These are phyloP conservation scores for Bufo bufo DNA, from an alignment of 2,113 vertebrate genomes.

Conservation along the genomic window DNA sequence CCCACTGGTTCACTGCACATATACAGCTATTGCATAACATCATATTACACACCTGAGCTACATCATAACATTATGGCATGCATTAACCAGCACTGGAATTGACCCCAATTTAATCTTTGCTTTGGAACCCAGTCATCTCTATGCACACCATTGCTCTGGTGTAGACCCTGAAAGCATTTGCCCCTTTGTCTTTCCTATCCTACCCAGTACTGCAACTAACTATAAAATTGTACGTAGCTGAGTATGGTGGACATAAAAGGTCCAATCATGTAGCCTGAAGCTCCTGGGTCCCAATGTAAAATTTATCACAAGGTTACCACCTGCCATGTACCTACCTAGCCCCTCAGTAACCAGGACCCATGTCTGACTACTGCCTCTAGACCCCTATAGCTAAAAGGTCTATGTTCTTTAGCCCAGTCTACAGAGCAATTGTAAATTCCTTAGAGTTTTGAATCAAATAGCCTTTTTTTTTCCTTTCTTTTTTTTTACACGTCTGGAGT, in stretches of 20 bases:
- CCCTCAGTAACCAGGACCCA: neutral
- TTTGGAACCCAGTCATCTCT: neutral
- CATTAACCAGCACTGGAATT: no score
- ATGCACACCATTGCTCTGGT: neutral
- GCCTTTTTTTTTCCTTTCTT: neutral
- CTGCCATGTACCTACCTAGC: neutral
- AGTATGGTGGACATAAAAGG: neutral
- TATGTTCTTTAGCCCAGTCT: no score
- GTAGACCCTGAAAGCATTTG: neutral
- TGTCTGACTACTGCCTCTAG: neutral
- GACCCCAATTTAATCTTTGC: no score
- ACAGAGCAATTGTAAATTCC: neutral
- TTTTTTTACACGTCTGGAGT: neutral
- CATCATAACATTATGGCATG: no score
- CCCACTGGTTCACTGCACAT: no score
- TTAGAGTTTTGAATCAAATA: slow-evolving; percentile 9
- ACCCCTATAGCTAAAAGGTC: neutral
- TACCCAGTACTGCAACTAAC: no score
- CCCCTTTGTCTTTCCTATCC: neutral
- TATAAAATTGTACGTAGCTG: neutral
- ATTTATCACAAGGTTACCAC: neutral
- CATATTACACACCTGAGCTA: no score
- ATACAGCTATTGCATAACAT: no score
- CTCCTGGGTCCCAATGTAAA: neutral
- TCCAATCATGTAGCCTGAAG: neutral